phyloP scores from a whole-genome alignment of 2,888 invertebrate species.

The Orthosia cruda region DNA sequence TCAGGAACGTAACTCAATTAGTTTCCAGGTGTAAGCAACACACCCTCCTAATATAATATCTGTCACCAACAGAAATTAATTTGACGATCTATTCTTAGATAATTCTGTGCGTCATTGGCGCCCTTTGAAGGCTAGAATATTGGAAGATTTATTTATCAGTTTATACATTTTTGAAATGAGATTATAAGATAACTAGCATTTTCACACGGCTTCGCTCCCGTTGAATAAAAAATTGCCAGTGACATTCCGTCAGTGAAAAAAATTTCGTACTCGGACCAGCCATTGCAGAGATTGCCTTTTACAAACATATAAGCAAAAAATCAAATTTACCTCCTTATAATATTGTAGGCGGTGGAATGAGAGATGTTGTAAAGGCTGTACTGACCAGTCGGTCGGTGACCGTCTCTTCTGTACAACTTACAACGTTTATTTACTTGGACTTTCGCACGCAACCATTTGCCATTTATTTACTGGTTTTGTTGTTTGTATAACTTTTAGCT shows the following conservation, averaged over 20 bases:
- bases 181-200: too few species aligned
- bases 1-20: conserved; percentile 8
- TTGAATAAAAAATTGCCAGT: too few species aligned
- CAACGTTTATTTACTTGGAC: conserved; percentile 57
- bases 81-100: conserved; percentile 33
- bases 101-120: background rate
- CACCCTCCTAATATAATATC: conserved; percentile 35
- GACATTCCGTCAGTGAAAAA: too few species aligned
- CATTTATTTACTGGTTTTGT: conserved; percentile 71
- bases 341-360: background rate
- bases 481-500: conserved; percentile 71
- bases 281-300: too few species aligned
- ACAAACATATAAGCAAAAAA: background rate
- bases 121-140: background rate
- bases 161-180: too few species aligned
- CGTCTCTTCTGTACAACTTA: conserved; percentile 6
- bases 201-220: too few species aligned
- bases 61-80: conserved; percentile 29
- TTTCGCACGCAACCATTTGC: conserved; percentile 76
- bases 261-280: too few species aligned
- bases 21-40: conserved; percentile 9
- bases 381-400: conserved; percentile 20
- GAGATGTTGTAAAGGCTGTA: background rate
- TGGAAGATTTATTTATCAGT: background rate
- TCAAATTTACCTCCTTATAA: background rate